phyloP scores from a whole-genome alignment of 2,797 vertebrate genomes.

The Propithecus deckenii region DNA sequence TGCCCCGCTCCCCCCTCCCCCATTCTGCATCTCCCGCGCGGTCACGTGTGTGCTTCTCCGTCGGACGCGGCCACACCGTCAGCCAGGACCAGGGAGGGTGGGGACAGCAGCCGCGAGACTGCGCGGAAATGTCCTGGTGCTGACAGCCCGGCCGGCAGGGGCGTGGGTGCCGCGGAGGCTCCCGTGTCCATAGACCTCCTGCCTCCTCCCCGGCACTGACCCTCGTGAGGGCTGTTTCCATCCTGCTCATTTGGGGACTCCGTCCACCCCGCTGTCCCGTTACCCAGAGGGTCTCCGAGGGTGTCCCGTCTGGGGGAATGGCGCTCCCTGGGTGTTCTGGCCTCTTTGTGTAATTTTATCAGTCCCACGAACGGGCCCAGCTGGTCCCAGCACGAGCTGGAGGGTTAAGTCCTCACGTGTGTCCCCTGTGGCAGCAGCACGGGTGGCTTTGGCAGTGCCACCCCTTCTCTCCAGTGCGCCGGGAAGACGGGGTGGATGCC shows the following conservation, averaged over 20 bases:
- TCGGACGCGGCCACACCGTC: neutral
- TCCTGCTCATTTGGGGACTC: neutral
- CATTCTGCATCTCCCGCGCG: neutral
- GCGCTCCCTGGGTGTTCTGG: neutral
- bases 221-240: neutral
- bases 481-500: too few relatives aligned
- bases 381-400: neutral
- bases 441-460: too few relatives aligned
- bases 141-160: too few relatives aligned
- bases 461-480: too few relatives aligned
- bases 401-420: neutral
- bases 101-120: neutral
- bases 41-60: neutral
- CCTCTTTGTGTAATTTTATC: neutral
- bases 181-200: neutral
- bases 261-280: neutral
- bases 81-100: too few relatives aligned
- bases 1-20: fast-evolving
- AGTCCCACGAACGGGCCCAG: neutral
- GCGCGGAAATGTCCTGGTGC: neutral
- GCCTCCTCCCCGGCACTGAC: neutral
- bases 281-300: neutral
- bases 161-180: neutral
- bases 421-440: neutral
- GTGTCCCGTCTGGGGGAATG: neutral